Evolutionary conservation across 2,888 invertebrate genomes (phyloP).

Genomic region (Apodemia zela): DNA sequence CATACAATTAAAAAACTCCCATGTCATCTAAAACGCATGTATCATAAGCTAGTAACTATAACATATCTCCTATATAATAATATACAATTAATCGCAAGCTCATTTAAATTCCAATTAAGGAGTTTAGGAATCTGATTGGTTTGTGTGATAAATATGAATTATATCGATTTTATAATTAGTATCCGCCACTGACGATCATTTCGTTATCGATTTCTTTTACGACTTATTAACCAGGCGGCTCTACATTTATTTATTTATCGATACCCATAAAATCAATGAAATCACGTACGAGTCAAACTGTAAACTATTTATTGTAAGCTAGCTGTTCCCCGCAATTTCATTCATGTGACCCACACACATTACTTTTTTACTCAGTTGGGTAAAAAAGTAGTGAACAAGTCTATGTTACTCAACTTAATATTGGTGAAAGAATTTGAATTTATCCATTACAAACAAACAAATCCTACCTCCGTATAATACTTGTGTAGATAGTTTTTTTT

Average conservation of each 20-base stretch:
- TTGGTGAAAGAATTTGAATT: too few relatives aligned
- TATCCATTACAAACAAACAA: too few relatives aligned
- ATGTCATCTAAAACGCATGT: neutral
- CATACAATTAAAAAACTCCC: neutral
- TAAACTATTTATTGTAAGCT: neutral
- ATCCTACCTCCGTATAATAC: too few relatives aligned
- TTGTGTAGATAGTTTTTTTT: too few relatives aligned
- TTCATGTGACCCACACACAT: too few relatives aligned
- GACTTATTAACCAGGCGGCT: neutral
- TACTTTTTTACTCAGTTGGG: too few relatives aligned
- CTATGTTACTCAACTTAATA: too few relatives aligned
- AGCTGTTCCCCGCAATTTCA: too few relatives aligned
- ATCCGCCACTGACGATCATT: neutral
- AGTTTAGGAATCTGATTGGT: constrained; percentile 2
- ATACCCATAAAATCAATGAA: neutral
- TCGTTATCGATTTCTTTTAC: constrained; percentile 1
- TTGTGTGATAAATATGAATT: constrained; percentile 7
- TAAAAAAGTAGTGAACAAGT: too few relatives aligned
- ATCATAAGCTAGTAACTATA: neutral
- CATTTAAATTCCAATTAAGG: neutral
- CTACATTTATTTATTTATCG: neutral
- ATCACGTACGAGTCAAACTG: neutral
- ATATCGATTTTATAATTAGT: constrained; percentile 11
- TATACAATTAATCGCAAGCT: neutral
- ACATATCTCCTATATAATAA: neutral